Evolutionary conservation across 2,113 vertebrate species (phyloP), one percentile per base, ranked within the genome.

Genomic region (Hymenochirus boettgeri): DNA sequence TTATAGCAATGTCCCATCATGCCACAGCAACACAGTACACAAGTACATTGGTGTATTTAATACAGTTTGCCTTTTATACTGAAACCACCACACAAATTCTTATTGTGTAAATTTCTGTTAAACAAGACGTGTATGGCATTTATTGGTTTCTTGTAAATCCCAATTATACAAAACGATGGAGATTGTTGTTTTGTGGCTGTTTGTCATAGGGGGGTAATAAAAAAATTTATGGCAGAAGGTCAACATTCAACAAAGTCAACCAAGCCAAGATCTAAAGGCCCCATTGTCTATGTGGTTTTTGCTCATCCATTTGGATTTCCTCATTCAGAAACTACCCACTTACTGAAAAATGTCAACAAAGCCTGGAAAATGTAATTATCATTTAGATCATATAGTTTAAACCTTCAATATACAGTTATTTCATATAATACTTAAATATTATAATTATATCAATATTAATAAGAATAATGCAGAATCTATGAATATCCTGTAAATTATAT

Each of bases 261-360:
- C n/a, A n/a, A n/a, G n/a, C n/a, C n/a, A n/a, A n/a, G n/a, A n/a
- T n/a, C n/a, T 80, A 84, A 84, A 83, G 79, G 67, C 59, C 5
- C 71, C 81, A 84, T 89, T 89, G 79, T 88, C 82, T 81, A 76
- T 86, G 77, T 65, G 55, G 74, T 73, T 57, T 31, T 19, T 35
- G 67, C 51, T 69, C 70, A 72, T 74, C 65, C 77, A 54, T 67
- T 60, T 69, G 69, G 57, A 42, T 74, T 63, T 75, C 70, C 37
- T 75, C 71, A 71, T 70, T 74, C 73, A 56, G 62, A 70, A 63
- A 70, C 71, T 71, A n/a, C 83, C 84, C 70, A 81, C 83, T 77
- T 66, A 56, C 33, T 69, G 64, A 83, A 83, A 75, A 80, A 85
- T 81, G 62, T 73, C 23, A 25, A n/a, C 9, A 42, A 42, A 42